phyloP scores from a whole-genome alignment of 1,140 invertebrate species.

The Parapsyche elsis region DNA sequence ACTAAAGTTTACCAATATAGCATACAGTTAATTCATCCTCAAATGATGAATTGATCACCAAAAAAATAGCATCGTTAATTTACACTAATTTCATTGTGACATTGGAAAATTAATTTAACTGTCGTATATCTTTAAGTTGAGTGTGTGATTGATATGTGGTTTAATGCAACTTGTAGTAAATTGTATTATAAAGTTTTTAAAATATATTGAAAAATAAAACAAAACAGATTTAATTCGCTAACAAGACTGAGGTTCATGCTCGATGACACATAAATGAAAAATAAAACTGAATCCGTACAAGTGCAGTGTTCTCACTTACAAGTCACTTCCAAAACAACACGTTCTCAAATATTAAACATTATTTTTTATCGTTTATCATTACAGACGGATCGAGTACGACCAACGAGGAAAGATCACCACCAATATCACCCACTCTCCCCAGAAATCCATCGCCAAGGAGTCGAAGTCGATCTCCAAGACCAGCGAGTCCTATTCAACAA shows the following conservation, averaged over 20 bases:
- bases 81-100: too few relatives aligned
- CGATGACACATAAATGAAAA: constrained; percentile 54
- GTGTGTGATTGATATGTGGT: too few relatives aligned
- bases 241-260: constrained; percentile 41
- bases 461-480: constrained; percentile 61
- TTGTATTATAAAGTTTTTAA: too few relatives aligned
- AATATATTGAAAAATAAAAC: too few relatives aligned
- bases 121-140: too few relatives aligned
- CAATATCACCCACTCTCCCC: constrained; percentile 67
- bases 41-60: too few relatives aligned
- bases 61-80: too few relatives aligned
- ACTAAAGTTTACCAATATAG: too few relatives aligned
- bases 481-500: constrained; percentile 62
- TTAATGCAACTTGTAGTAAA: too few relatives aligned
- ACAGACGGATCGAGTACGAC: constrained; percentile 74
- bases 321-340: not conserved
- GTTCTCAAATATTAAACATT: constrained; percentile 17
- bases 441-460: constrained; percentile 61
- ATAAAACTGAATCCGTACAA: constrained; percentile 51
- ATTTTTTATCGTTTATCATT: constrained; percentile 58
- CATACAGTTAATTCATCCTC: too few relatives aligned
- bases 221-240: constrained; percentile 39
- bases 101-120: too few relatives aligned
- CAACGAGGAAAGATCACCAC: constrained; percentile 73
- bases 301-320: constrained; percentile 1